Evolutionary conservation across 1,140 invertebrate genomes (phyloP).

Genomic region (Drosophila kikkawai): DNA sequence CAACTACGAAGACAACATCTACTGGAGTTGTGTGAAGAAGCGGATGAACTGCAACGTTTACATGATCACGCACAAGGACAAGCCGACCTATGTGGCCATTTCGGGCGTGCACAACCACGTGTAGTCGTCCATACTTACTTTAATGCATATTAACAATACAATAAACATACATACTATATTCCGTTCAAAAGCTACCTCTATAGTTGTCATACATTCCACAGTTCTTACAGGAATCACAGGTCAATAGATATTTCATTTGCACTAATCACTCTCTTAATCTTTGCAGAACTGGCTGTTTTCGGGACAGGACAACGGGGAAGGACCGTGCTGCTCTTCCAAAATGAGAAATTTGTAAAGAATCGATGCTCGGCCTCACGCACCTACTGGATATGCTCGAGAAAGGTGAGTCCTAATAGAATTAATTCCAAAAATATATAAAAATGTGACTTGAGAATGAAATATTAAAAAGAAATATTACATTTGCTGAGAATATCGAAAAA

Average conservation of each 20-base stretch:
- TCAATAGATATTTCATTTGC: neutral
- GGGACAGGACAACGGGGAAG: slow-evolving; percentile 78
- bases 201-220: slow-evolving; percentile 12
- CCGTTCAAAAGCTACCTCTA: slow-evolving; percentile 15
- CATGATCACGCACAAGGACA: slow-evolving; percentile 60
- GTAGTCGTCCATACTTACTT: slow-evolving; percentile 19
- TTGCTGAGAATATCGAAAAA: no score
- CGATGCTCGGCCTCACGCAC: slow-evolving; percentile 75
- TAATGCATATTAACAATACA: slow-evolving; percentile 11
- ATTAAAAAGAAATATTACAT: no score
- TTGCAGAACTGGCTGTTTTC: slow-evolving; percentile 78
- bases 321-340: slow-evolving; percentile 65
- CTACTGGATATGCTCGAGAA: slow-evolving; percentile 81
- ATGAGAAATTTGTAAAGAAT: slow-evolving; percentile 82
- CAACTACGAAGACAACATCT: slow-evolving; percentile 42
- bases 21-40: slow-evolving; percentile 52
- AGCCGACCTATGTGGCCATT: slow-evolving; percentile 69
- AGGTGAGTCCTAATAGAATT: slow-evolving; percentile 48
- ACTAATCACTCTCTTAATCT: slow-evolving; percentile 1
- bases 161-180: slow-evolving; percentile 13
- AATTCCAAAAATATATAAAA: neutral
- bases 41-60: slow-evolving; percentile 32
- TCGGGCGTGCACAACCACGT: slow-evolving; percentile 66
- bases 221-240: neutral
- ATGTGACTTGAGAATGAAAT: no score